Percentiles rank a stretch among this genome's conserved stretches.
These are phyloP conservation scores for Coranthus polyacanthus DNA, from an alignment of 2,797 vertebrate genomes.

Conservation along the genomic window DNA sequence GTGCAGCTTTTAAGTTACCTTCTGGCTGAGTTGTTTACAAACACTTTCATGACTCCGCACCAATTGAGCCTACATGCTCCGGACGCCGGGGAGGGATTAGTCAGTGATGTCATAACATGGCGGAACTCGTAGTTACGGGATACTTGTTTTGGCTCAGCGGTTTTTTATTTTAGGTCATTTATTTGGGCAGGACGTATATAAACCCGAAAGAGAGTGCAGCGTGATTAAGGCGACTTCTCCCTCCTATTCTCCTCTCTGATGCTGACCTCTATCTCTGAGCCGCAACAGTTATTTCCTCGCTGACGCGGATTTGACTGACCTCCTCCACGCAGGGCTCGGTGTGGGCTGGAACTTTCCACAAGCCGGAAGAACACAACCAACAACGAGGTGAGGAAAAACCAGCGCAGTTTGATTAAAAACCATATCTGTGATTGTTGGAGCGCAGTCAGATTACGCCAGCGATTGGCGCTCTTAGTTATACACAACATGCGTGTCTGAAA, in stretches of 20 bases:
- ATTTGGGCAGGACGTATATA: background rate
- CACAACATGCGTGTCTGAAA: background rate
- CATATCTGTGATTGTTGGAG: background rate
- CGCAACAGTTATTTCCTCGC: background rate
- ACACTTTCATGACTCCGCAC: constrained; percentile 88
- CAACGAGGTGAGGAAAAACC: constrained; percentile 69
- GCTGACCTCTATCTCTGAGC: background rate
- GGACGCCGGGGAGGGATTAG: constrained; percentile 42
- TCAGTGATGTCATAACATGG: constrained; percentile 64
- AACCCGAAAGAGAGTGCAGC: fast-evolving
- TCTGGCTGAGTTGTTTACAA: constrained; percentile 86
- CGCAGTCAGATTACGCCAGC: background rate
- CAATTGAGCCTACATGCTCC: constrained; percentile 42
- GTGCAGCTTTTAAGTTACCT: constrained; percentile 72
- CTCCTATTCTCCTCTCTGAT: too few relatives aligned
- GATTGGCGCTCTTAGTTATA: fast-evolving
- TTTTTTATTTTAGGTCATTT: background rate
- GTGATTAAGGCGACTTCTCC: background rate
- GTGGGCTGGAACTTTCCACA: constrained; percentile 69
- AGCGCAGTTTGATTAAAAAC: constrained; percentile 37
- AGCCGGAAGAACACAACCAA: constrained; percentile 59
- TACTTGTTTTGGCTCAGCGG: background rate
- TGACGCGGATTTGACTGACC: constrained; percentile 19
- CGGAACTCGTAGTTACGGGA: constrained; percentile 1
- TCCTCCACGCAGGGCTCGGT: constrained; percentile 19